These are phyloP conservation scores for Dynastes grantii DNA, from an alignment of 2,888 invertebrate species.

Conservation along the genomic window DNA sequence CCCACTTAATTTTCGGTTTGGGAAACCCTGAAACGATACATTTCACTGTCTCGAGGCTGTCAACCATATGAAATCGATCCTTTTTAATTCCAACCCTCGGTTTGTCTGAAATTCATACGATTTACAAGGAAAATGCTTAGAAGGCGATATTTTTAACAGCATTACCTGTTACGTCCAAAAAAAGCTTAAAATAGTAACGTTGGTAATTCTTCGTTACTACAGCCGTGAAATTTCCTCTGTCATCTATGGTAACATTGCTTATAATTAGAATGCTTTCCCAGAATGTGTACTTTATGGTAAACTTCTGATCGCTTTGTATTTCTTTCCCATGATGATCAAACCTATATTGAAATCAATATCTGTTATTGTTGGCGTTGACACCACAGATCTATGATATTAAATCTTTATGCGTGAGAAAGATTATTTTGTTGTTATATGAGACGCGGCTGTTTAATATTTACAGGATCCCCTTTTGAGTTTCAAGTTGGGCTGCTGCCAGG, in stretches of 20 bases:
- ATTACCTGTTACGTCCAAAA: conserved; percentile 73
- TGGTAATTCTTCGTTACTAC: conserved; percentile 71
- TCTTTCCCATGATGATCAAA: not conserved
- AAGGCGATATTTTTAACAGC: no score
- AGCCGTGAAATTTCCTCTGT: conserved; percentile 76
- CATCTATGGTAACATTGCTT: conserved; percentile 70
- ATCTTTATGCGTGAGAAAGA: no score
- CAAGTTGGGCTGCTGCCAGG: no score
- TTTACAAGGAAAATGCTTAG: conserved; percentile 1
- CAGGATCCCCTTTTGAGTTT: no score
- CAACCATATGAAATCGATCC: conserved; percentile 69
- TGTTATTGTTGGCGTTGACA: no score
- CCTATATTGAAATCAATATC: no score
- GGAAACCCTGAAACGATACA: conserved; percentile 76
- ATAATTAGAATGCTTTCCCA: conserved; percentile 70
- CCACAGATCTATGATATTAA: no score
- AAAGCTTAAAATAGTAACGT: conserved; percentile 70
- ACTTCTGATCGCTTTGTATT: conserved; percentile 53
- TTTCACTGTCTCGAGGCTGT: conserved; percentile 68
- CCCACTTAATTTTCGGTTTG: conserved; percentile 74
- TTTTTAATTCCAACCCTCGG: conserved; percentile 70
- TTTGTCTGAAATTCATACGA: conserved; percentile 67
- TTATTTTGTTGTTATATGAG: not conserved
- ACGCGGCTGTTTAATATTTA: no score
- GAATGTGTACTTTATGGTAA: conserved; percentile 58